Percentiles rank a stretch among this genome's conserved stretches.
Evolutionary conservation across 2,888 invertebrate species (phyloP).

Genomic region (Mesorhabditis belari): DNA sequence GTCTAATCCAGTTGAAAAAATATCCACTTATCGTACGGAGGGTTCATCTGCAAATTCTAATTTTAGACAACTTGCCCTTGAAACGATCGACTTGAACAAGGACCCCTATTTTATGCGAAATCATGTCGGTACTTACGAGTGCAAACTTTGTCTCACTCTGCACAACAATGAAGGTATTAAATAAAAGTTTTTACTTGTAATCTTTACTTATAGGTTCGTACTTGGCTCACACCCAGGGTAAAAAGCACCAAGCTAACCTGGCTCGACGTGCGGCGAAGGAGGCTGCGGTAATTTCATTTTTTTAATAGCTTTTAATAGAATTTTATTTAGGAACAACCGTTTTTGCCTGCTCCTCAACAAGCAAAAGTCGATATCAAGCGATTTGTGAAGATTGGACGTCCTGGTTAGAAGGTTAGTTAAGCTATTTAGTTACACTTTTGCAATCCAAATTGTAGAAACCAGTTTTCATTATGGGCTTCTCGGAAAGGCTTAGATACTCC

Average conservation of each 20-base stretch:
- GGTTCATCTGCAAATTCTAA: no score
- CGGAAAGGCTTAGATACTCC: no score
- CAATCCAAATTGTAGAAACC: no score
- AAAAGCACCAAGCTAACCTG: slow-evolving; percentile 97
- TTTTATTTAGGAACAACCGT: slow-evolving; percentile 79
- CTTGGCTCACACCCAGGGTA: slow-evolving; percentile 96
- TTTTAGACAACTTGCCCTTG: slow-evolving; percentile 84
- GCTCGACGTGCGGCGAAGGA: slow-evolving; percentile 92
- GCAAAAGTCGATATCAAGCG: slow-evolving; percentile 94
- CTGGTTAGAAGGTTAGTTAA: slow-evolving; percentile 80
- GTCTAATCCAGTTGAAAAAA: no score
- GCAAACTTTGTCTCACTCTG: slow-evolving; percentile 91
- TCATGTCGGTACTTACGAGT: slow-evolving; percentile 93
- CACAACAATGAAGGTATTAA: slow-evolving; percentile 77
- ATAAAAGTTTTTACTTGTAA: slow-evolving; percentile 9
- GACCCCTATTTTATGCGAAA: slow-evolving; percentile 99
- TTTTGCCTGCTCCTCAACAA: slow-evolving; percentile 57
- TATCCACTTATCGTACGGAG: no score
- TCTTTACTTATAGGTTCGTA: slow-evolving; percentile 73
- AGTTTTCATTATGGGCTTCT: no score
- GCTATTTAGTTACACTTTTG: neutral
- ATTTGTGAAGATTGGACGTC: slow-evolving; percentile 97
- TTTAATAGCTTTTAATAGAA: neutral
- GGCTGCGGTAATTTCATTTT: no score
- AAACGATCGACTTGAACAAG: slow-evolving; percentile 96